Base-by-base conservation (phyloP, 2,888 invertebrate genomes). In the Melinopterus prodromus region DNA sequence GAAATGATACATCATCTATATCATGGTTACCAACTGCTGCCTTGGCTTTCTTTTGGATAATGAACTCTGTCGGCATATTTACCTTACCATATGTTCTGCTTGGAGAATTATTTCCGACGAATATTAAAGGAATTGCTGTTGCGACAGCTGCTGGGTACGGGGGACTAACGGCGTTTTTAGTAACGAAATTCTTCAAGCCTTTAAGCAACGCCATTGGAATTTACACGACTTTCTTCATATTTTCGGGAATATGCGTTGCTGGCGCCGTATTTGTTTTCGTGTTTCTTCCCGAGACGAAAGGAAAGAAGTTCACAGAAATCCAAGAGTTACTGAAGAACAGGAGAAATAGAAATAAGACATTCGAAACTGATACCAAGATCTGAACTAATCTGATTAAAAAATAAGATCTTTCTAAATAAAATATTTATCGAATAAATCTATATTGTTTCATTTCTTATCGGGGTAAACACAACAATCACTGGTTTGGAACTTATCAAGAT, bases 41-140 rank as follows among this genome's bases (percentile, higher is more conserved):
- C 0, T 89, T 93, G 0, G 86, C 92, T 71, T 87, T 91, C 6
- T 93, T 93, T 84, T 92, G 92, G 78, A 86, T 93, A 5, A 86
- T 92, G 14, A 92, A 92, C 78, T 91, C 92, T 0, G 86, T 92
- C 6, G 93, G 93, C 0, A 88, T 93, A 36, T 92, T 92, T 0
- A 93, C 92, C 26, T 84, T 93, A 36, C 91, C 93, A 0, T 92
- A 92, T 80, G 91, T 93, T 83, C 90, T 93, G 89, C 91, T 93
- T 84, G 92, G 92, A 0, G 93, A 93, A 85, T 83, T 93, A 4
- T 93, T 93, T 83, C 92, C 93, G 0, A 92, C 92, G 0, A 93
- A 92, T 81, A 92, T 93, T 0, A 93, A 93, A 85, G 91, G 92
- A 0, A 89, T 90, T 0, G 93, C 93, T 0, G 92, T 93, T 0